Conservation (phyloP, 2,888 invertebrate genomes). For the Lobophora halterata region DNA sequence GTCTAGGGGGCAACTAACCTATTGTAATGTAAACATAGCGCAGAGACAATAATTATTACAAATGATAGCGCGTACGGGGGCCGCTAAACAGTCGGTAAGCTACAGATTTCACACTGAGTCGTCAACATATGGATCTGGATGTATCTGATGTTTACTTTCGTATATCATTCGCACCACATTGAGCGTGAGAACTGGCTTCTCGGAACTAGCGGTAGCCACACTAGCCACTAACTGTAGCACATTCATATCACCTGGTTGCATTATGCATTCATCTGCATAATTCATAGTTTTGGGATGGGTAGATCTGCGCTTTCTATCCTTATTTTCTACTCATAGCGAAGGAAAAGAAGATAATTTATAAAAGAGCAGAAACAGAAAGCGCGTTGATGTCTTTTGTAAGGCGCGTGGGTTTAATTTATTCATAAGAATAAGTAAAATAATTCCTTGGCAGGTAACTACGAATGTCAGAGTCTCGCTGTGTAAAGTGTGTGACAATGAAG, state of each 20-base stretch:
- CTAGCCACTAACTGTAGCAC: constrained; percentile 69
- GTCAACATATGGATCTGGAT: constrained; percentile 81
- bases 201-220: constrained; percentile 69
- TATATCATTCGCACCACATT: constrained; percentile 75
- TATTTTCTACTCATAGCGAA: too few relatives aligned
- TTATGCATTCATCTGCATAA: constrained; percentile 48
- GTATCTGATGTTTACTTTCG: constrained; percentile 75
- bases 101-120: constrained; percentile 79
- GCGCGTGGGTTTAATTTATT: too few relatives aligned
- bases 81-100: constrained; percentile 80
- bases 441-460: too few relatives aligned
- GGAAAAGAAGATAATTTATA: too few relatives aligned
- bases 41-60: constrained; percentile 79
- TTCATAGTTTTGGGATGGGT: constrained; percentile 19
- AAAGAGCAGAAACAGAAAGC: too few relatives aligned
- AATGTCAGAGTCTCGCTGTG: too few relatives aligned
- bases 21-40: constrained; percentile 72
- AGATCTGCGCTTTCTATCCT: too few relatives aligned
- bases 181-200: constrained; percentile 72
- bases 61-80: constrained; percentile 74
- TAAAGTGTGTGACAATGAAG: too few relatives aligned
- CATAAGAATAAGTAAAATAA: too few relatives aligned
- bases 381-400: too few relatives aligned
- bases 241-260: constrained; percentile 60
- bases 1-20: constrained; percentile 56